phyloP scores from a whole-genome alignment of 1,140 invertebrate genomes.

The Physella acuta region DNA sequence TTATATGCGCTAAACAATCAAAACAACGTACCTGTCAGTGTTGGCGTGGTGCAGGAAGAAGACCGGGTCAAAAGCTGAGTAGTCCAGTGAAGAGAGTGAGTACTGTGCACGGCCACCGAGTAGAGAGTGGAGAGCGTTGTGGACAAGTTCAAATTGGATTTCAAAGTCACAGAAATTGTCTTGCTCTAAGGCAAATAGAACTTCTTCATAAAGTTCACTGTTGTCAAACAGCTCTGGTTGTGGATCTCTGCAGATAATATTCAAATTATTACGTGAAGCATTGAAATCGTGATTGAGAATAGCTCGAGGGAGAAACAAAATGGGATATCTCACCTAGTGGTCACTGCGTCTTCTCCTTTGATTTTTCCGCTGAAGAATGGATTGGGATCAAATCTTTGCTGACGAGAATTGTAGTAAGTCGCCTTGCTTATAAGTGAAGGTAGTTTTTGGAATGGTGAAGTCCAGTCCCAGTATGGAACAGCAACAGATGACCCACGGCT shows the following conservation, averaged over 20 bases:
- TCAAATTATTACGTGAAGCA: too few species aligned
- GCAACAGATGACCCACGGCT: not conserved
- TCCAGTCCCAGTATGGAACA: slow-evolving; percentile 32
- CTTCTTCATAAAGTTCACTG: slow-evolving; percentile 16
- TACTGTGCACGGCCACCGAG: slow-evolving; percentile 26
- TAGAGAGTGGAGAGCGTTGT: slow-evolving; percentile 30
- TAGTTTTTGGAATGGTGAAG: slow-evolving; percentile 18
- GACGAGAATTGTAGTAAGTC: slow-evolving; percentile 31
- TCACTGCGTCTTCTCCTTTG: slow-evolving; percentile 18
- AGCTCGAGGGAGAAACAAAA: not conserved
- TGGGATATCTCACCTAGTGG: slow-evolving; percentile 9
- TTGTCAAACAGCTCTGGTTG: slow-evolving; percentile 30
- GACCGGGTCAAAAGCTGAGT: slow-evolving; percentile 32
- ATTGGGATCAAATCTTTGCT: slow-evolving; percentile 26
- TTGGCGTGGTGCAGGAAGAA: slow-evolving; percentile 35
- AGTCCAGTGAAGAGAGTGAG: slow-evolving; percentile 30
- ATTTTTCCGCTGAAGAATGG: slow-evolving; percentile 33
- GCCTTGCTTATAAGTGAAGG: slow-evolving; percentile 24
- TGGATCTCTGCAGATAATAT: slow-evolving; percentile 24
- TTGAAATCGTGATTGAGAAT: too few species aligned
- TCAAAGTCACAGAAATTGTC: slow-evolving; percentile 35
- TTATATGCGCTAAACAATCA: too few species aligned
- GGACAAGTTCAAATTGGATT: slow-evolving; percentile 35
- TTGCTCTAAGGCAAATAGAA: slow-evolving; percentile 34
- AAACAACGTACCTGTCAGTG: slow-evolving; percentile 21